Conservation (phyloP, 2,888 invertebrate genomes). For the Gandaritis pyraliata region DNA sequence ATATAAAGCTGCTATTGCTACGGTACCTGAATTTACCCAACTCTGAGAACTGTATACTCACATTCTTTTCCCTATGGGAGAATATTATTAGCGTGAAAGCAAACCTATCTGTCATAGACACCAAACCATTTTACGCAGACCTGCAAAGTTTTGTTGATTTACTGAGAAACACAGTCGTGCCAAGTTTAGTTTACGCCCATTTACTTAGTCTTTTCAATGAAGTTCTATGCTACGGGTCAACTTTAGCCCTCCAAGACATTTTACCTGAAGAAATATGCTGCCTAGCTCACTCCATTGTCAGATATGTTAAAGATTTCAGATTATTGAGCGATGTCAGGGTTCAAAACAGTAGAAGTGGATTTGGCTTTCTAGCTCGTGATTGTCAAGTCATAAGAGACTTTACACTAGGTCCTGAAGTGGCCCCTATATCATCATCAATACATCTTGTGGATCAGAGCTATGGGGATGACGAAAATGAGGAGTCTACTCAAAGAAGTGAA, state of each 20-base stretch:
- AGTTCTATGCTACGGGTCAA: constrained; percentile 95
- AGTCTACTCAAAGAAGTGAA: constrained; percentile 72
- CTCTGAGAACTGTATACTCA: constrained; percentile 89
- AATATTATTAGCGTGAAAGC: constrained; percentile 95
- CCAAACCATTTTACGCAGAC: constrained; percentile 94
- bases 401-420: constrained; percentile 66
- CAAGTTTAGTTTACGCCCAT: constrained; percentile 93
- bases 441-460: constrained; percentile 78
- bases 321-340: constrained; percentile 85
- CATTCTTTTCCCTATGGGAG: constrained; percentile 94
- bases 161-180: constrained; percentile 88
- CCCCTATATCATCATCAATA: constrained; percentile 67
- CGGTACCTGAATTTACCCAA: constrained; percentile 84
- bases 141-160: constrained; percentile 91
- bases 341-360: constrained; percentile 73
- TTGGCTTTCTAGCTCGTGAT: constrained; percentile 76
- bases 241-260: constrained; percentile 93
- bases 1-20: constrained; percentile 85
- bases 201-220: constrained; percentile 94
- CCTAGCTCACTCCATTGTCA: constrained; percentile 92
- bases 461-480: constrained; percentile 73
- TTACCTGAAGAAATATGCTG: constrained; percentile 95
- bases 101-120: constrained; percentile 94
- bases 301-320: constrained; percentile 93
- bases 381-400: constrained; percentile 71